Percentiles rank a stretch among this genome's conserved stretches.
Conservation (phyloP, 1,140 invertebrate species). For the Euwallacea similis region DNA sequence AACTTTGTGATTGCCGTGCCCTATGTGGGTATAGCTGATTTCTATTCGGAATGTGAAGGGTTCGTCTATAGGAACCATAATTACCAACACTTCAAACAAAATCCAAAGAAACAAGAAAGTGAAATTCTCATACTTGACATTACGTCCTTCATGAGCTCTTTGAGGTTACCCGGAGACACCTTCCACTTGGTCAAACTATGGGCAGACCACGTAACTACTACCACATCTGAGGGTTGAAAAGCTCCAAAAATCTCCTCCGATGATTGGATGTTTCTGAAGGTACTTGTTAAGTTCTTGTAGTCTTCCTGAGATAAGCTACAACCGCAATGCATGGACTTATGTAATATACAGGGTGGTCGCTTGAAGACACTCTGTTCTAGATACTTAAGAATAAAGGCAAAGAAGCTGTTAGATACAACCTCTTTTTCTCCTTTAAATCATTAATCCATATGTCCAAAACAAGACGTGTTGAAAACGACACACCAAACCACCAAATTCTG, state of each 20-base stretch:
- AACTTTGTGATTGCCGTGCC: background rate
- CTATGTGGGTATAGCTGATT: constrained; percentile 16
- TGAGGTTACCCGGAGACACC: constrained; percentile 18
- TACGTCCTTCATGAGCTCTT: constrained; percentile 12
- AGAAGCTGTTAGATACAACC: no score
- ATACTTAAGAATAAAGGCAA: background rate
- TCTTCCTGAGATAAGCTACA: constrained; percentile 10
- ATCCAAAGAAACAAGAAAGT: no score
- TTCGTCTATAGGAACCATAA: constrained; percentile 3
- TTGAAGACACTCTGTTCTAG: background rate
- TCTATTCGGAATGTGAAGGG: constrained; percentile 6
- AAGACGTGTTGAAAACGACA: no score
- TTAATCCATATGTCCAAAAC: no score
- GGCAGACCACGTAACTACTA: constrained; percentile 10
- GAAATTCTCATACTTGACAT: constrained; percentile 2
- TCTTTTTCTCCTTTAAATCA: no score
- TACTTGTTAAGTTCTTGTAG: constrained; percentile 15
- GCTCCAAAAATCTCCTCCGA: constrained; percentile 23
- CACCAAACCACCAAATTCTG: background rate
- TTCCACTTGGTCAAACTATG: constrained; percentile 23
- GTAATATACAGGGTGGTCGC: background rate
- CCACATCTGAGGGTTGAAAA: constrained; percentile 19
- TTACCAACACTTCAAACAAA: background rate
- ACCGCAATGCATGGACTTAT: background rate
- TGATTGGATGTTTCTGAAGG: constrained; percentile 21